phyloP scores from a whole-genome alignment of 1,140 invertebrate species.

The Heliconius eleuchia region DNA sequence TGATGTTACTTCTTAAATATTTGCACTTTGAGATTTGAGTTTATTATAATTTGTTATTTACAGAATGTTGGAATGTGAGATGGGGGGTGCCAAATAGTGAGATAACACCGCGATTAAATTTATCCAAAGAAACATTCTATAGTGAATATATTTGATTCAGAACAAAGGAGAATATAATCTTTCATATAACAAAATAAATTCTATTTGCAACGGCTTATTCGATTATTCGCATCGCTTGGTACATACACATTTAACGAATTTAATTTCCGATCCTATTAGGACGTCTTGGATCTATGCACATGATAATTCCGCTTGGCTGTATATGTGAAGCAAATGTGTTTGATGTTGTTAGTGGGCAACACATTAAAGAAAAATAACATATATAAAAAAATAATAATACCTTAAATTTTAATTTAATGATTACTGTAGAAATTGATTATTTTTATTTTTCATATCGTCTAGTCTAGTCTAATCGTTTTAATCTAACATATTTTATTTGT shows the following conservation, averaged over 20 bases:
- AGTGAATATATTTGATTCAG: neutral
- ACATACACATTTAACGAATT: neutral
- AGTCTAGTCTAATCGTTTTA: too few species aligned
- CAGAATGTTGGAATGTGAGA: conserved; percentile 47
- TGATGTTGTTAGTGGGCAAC: neutral
- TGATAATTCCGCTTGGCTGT: conserved; percentile 38
- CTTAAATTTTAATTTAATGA: neutral
- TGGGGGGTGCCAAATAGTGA: conserved; percentile 68
- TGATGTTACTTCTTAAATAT: conserved; percentile 61
- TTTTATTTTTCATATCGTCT: neutral
- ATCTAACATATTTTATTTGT: too few species aligned
- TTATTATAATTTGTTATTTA: conserved; percentile 46
- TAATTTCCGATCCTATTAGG: neutral
- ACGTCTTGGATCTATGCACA: conserved; percentile 25
- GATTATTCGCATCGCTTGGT: conserved; percentile 1
- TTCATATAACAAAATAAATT: neutral
- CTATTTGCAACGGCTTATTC: conserved; percentile 12
- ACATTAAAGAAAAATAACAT: neutral
- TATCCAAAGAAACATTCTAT: conserved; percentile 2
- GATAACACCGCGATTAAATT: neutral
- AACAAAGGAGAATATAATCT: neutral
- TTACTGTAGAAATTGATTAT: neutral
- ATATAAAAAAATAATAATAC: neutral
- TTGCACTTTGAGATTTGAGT: conserved; percentile 54
- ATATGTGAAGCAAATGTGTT: conserved; percentile 26